Base-by-base conservation (phyloP, 2,113 vertebrate genomes). In the Girardinichthys multiradiatus region DNA sequence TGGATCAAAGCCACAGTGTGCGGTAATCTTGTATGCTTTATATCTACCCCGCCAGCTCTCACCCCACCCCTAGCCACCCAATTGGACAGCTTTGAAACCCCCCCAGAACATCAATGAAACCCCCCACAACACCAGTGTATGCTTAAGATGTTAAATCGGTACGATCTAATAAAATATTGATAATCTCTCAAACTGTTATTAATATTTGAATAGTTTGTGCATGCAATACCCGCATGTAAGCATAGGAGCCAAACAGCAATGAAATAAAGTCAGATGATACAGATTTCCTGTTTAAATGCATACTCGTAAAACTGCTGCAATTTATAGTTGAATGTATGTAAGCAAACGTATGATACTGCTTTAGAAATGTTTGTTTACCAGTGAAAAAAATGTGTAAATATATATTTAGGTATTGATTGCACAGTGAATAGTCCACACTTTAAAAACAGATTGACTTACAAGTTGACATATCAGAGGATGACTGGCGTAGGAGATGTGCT, bases 151-250 rank as follows among this genome's bases (percentile, higher is more conserved):
- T 81, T 80, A 69, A 82, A 79, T 68, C 57, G 73, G 72, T 21
- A 12, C 67, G 54, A 51, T 85, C 33, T 67, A 60, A 78, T 93
- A 2, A 84, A 89, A 84, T 85, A 90, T 92, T 85, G 26, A 90
- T 81, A 19, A 67, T 21, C 69, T 37, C 31, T 76, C 64, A 79
- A 89, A 85, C 66, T 67, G 62, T 31, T 21, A 72, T 87, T n/a
- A 87, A 91, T 89, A 80, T 86, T 89, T 81, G 6, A 88, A 28
- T 27, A 64, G 45, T 68, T 64, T 81, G 33, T 45, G 64, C 58
- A 79, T 66, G 21, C 68, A 62, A 72, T 68, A 67, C 62, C 31
- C 54, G 68, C 45, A 74, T 31, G 67, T 48, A 72, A 51, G 54
- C 76, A 61, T 26, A 71, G n/a, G 51, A 83, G 30, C 45, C 63